These are phyloP conservation scores for Bombus difficillimus DNA, from an alignment of 1,140 invertebrate genomes.

Conservation along the genomic window DNA sequence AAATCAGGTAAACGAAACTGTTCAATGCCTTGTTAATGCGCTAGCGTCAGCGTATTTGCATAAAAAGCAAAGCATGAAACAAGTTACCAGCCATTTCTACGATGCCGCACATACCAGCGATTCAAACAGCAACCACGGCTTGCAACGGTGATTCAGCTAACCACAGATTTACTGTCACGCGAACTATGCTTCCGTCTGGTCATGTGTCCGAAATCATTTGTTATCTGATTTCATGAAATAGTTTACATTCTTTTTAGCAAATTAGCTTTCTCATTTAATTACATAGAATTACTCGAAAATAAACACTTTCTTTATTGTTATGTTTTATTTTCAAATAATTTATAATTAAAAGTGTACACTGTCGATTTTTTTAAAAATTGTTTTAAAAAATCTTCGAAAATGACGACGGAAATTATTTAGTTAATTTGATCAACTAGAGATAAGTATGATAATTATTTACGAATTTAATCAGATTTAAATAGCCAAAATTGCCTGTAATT, in stretches of 20 bases:
- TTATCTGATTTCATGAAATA: conserved; percentile 24
- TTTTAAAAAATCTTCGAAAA: too few relatives aligned
- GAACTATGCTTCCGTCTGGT: conserved; percentile 37
- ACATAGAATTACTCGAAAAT: too few relatives aligned
- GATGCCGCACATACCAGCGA: conserved; percentile 53
- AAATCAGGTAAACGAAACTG: neutral
- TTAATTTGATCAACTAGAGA: too few relatives aligned
- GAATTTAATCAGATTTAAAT: too few relatives aligned
- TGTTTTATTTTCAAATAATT: too few relatives aligned
- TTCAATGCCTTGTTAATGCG: conserved; percentile 38
- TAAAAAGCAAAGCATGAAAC: conserved; percentile 44
- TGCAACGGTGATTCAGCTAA: conserved; percentile 58
- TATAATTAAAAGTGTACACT: too few relatives aligned
- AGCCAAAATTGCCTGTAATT: too few relatives aligned
- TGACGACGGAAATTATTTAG: too few relatives aligned
- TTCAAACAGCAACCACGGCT: conserved; percentile 56
- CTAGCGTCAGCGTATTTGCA: neutral
- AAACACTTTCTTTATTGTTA: too few relatives aligned
- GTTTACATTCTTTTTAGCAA: neutral
- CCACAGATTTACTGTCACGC: conserved; percentile 64
- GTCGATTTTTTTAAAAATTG: too few relatives aligned
- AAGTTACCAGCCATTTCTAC: conserved; percentile 47
- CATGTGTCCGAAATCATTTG: conserved; percentile 30
- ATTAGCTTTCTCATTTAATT: neutral
- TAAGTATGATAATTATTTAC: too few relatives aligned